Base-by-base conservation (phyloP, 2,797 vertebrate genomes). In the Oryzias sinensis region DNA sequence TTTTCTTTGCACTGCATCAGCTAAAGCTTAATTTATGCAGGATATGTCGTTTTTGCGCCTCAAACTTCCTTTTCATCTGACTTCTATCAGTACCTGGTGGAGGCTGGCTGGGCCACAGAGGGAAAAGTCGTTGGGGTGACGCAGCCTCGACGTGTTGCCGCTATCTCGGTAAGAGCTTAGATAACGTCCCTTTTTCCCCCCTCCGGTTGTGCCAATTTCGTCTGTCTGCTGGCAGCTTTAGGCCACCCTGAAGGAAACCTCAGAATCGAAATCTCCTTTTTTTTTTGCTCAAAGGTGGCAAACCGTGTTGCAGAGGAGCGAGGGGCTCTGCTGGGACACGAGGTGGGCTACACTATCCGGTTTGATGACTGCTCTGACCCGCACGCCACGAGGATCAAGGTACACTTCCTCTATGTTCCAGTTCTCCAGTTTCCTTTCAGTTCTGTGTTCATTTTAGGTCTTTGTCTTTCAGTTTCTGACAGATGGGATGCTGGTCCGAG, bases 261-360 rank as follows among this genome's bases (percentile, higher is more conserved):
- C 0, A 25, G 14, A 14, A 47, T n/a, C 33, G 0, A 0, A n/a
- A 14, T 1, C 47, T 17, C 6, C 41, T 5, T 56, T 17, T 48
- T 48, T 50, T 50, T 22, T 8, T 56, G 40, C 54, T 69, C 22
- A 17, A 73, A 99, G 97, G 95, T 99, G 74, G 94, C 97, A 52
- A 92, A 92, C 53, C 92, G 97, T 56, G 93, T 99, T 47, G 97
- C 97, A 52, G 97, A 99, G 62, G 97, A 99, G 65, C 92, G 96
- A 20, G 96, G 97, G 0, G 95, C 96, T 0, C 83, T 96, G 60
- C 63, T 99, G 65, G 97, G 97, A 14, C 97, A 99, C 0, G 97
- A 99, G 74, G 96, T 99, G 80, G 97, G 97, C 56, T 99, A 99
- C 70, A 97, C 94, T 55, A 98, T 99, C 81, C 93, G 97, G 8